Percentiles rank a stretch among this genome's conserved stretches.
phyloP scores from a whole-genome alignment of 2,888 invertebrate species.

The Rhyacophila evoluta region DNA sequence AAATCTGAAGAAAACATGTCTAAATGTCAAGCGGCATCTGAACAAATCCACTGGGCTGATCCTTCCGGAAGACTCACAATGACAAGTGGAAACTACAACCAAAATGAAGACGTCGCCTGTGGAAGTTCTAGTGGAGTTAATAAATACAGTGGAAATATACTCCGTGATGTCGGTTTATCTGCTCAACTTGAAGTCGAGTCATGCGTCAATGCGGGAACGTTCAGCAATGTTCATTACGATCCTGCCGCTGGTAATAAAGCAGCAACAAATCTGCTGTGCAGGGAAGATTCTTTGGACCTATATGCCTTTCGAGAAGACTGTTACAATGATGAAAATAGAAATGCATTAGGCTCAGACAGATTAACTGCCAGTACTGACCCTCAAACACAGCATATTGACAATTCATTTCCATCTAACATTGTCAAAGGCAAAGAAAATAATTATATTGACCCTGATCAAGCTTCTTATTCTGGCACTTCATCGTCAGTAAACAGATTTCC shows the following conservation, averaged over 20 bases:
- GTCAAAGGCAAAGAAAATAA: constrained; percentile 66
- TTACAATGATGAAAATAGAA: constrained; percentile 69
- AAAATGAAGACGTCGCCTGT: constrained; percentile 61
- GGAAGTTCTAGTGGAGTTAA: constrained; percentile 54
- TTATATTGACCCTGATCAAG: constrained; percentile 59
- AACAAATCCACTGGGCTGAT: constrained; percentile 67
- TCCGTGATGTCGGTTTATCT: constrained; percentile 69
- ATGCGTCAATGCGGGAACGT: constrained; percentile 75
- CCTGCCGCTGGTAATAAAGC: constrained; percentile 59
- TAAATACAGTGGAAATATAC: constrained; percentile 61
- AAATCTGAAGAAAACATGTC: constrained; percentile 75
- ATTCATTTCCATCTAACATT: constrained; percentile 65
- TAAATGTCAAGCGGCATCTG: constrained; percentile 61
- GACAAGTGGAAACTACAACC: constrained; percentile 62
- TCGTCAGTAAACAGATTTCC: constrained; percentile 60
- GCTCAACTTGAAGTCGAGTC: constrained; percentile 74
- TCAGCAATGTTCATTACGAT: constrained; percentile 78
- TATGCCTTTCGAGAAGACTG: constrained; percentile 74
- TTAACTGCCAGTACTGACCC: constrained; percentile 58
- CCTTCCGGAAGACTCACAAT: constrained; percentile 60
- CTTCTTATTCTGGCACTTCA: constrained; percentile 51
- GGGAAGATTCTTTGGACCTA: constrained; percentile 72
- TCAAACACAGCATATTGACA: constrained; percentile 54
- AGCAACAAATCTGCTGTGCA: constrained; percentile 60
- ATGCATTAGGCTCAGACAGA: constrained; percentile 58